Base-by-base conservation (phyloP, 2,888 invertebrate genomes). In the Tipula helvola region DNA sequence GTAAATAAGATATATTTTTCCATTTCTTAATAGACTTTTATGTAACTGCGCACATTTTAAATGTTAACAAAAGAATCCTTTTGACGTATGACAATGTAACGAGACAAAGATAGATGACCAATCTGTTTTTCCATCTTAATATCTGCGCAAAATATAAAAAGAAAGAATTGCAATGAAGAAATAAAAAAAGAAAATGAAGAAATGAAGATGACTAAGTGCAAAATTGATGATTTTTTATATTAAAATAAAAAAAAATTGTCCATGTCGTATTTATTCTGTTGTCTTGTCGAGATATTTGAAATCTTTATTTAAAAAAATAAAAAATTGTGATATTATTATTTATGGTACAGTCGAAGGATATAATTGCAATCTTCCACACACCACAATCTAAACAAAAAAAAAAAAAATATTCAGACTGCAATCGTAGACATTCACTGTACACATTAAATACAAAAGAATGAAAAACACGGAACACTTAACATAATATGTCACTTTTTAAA, bases 251-350 rank as follows among this genome's bases (percentile, higher is more conserved):
- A 10, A 71, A 71, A 71, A 71, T 28, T 71, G 71, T 71, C 71
- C 71, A 28, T 71, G 71, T 71, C 71, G 71, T 71, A 71, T 71
- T 28, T 71, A 71, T 71, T 71, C 71, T 71, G 71, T 71, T 71
- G 71, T 71, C 71, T 71, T 71, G 71, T 71, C 71, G 71, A 71
- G 71, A 71, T 71, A 71, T 71, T 71, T 71, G 71, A 71, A 71
- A 71, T 71, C 71, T 71, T 71, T 71, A 71, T 71, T 71, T 71
- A 28, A 71, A 18, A 71, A 52, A 7, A 16, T 7, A 16, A 16
- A 16, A 52, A 52, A n/a, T 52, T 52, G 52, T 52, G 52, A 52
- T 52, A 52, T 52, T 52, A 71, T 71, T 71, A 28, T 71, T 71
- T 71, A 71, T 71, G 28, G 10, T 71, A 71, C 71, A 71, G 71